Conservation (phyloP, 2,113 vertebrate genomes). For the Nerophis ophidion region DNA sequence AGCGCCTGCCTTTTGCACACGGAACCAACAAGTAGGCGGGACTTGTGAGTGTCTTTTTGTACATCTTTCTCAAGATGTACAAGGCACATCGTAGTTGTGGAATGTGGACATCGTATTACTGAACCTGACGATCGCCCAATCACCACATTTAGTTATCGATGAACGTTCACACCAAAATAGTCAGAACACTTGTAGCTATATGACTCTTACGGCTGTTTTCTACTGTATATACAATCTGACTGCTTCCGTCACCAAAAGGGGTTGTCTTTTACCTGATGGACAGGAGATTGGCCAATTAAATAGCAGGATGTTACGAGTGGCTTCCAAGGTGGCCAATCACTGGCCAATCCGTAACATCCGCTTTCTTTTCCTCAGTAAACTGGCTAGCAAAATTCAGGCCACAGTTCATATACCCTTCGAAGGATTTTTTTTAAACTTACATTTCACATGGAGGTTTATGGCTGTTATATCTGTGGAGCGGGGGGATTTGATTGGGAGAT, state of each 20-base stretch:
- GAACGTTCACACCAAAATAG: too few species aligned
- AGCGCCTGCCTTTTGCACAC: conserved; percentile 63
- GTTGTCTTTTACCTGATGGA: conserved; percentile 24
- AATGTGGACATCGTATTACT: too few species aligned
- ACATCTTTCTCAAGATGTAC: too few species aligned
- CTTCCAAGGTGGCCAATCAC: conserved; percentile 34
- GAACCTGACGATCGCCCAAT: too few species aligned
- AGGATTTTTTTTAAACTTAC: too few species aligned
- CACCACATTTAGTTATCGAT: too few species aligned
- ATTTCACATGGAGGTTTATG: background rate
- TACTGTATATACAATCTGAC: conserved; percentile 20
- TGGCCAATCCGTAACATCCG: conserved; percentile 9
- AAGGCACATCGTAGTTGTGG: too few species aligned
- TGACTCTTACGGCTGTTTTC: background rate
- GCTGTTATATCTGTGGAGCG: background rate
- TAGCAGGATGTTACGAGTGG: conserved; percentile 14
- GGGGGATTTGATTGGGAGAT: too few species aligned
- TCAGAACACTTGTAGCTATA: too few species aligned
- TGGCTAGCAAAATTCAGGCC: conserved; percentile 9
- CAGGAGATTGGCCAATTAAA: conserved; percentile 30
- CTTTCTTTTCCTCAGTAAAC: conserved; percentile 42
- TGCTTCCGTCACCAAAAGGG: conserved; percentile 25
- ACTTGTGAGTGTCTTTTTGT: conserved; percentile 6
- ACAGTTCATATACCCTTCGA: background rate
- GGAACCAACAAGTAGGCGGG: conserved; percentile 67